Evolutionary conservation across 1,140 invertebrate genomes (phyloP).

Genomic region (Conus betulinus): DNA sequence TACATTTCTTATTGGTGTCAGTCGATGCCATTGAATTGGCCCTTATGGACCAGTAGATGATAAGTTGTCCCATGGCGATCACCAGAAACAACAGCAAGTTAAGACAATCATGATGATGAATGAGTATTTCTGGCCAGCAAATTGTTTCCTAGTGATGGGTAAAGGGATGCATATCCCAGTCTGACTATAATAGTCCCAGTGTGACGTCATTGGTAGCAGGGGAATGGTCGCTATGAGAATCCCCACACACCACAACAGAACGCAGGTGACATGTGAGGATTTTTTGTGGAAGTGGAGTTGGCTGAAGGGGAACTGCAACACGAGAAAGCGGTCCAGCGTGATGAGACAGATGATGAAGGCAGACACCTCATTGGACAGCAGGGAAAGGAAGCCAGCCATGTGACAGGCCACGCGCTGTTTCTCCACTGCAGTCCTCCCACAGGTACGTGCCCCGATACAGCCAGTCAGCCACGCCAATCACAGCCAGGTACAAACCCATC

Average conservation of each 20-base stretch:
- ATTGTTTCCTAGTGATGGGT: slow-evolving; percentile 45
- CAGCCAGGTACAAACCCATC: slow-evolving; percentile 66
- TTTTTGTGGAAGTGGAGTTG: slow-evolving; percentile 21
- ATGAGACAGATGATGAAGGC: slow-evolving; percentile 61
- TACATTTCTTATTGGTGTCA: background rate
- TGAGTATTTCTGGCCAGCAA: slow-evolving; percentile 51
- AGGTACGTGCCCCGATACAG: slow-evolving; percentile 53
- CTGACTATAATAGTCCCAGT: slow-evolving; percentile 50
- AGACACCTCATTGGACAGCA: slow-evolving; percentile 58
- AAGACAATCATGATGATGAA: slow-evolving; percentile 48
- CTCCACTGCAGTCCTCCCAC: slow-evolving; percentile 56
- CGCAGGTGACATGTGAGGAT: slow-evolving; percentile 13
- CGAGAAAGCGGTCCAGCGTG: slow-evolving; percentile 59
- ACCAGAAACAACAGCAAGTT: slow-evolving; percentile 51
- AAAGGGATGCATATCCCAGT: slow-evolving; percentile 54
- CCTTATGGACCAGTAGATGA: slow-evolving; percentile 45
- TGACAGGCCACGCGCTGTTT: slow-evolving; percentile 52
- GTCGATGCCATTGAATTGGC: slow-evolving; percentile 25
- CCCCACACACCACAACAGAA: slow-evolving; percentile 37
- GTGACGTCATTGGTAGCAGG: slow-evolving; percentile 35
- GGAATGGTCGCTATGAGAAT: slow-evolving; percentile 45
- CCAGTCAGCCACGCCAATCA: slow-evolving; percentile 59
- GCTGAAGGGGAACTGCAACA: slow-evolving; percentile 59
- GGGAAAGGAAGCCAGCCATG: slow-evolving; percentile 62
- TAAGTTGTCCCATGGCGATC: slow-evolving; percentile 50